Conservation (phyloP, 2,797 vertebrate species). For the Cheracebus regulus region DNA sequence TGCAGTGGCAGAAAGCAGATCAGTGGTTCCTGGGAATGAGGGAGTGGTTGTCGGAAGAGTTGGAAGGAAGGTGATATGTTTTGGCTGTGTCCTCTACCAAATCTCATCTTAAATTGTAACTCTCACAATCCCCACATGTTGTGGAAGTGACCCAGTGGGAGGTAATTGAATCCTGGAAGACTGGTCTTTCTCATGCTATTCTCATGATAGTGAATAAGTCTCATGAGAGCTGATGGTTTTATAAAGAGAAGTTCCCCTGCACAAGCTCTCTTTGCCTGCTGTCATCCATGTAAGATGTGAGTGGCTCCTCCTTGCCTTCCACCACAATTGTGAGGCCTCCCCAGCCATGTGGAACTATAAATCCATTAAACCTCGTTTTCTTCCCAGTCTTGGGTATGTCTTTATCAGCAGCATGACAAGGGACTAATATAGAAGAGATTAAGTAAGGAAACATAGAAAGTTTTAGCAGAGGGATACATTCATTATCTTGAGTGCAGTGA, state of each 20-base stretch:
- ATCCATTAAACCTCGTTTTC: no score
- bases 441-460: background rate
- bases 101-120: background rate
- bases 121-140: background rate
- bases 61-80: background rate
- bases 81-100: background rate
- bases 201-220: background rate
- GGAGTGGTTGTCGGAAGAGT: fast-evolving
- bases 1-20: background rate
- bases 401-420: no score
- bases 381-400: no score
- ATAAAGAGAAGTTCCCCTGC: no score
- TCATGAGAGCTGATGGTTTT: background rate
- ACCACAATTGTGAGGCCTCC: no score
- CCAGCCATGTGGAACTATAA: no score
- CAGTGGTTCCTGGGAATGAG: background rate
- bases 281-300: no score
- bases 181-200: background rate
- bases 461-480: background rate
- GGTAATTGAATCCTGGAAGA: background rate
- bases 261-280: no score
- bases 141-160: background rate
- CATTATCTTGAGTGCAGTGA: background rate
- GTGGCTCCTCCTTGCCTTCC: no score
- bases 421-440: background rate